phyloP scores from a whole-genome alignment of 92 coral and sea anemone species.

The Porites rus region DNA sequence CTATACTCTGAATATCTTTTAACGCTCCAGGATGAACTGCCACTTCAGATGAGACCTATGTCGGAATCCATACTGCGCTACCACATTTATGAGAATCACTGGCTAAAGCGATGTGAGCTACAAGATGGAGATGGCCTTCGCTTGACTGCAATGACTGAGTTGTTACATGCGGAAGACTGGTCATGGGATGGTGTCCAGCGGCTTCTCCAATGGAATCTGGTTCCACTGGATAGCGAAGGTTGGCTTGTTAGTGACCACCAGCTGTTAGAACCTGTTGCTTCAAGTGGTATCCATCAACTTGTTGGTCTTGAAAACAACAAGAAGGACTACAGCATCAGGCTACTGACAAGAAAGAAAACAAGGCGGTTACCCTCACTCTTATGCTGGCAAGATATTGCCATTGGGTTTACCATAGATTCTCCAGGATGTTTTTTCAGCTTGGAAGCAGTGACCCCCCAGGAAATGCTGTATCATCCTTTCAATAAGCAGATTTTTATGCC shows the following conservation, averaged over 20 bases:
- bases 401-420: slow-evolving; percentile 24
- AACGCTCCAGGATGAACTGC: slow-evolving; percentile 42
- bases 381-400: slow-evolving; percentile 61
- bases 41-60: slow-evolving; percentile 40
- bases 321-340: slow-evolving; percentile 18
- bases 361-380: slow-evolving; percentile 28
- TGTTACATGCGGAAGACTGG: slow-evolving; percentile 37
- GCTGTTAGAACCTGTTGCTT: slow-evolving; percentile 33
- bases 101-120: slow-evolving; percentile 40
- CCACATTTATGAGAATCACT: slow-evolving; percentile 46
- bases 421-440: slow-evolving; percentile 51
- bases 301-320: slow-evolving; percentile 49
- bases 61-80: slow-evolving; percentile 42
- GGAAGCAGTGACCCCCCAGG: slow-evolving; percentile 40
- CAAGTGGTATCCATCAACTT: slow-evolving; percentile 48
- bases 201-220: slow-evolving; percentile 30
- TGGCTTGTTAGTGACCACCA: slow-evolving; percentile 21
- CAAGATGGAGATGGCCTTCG: slow-evolving; percentile 42
- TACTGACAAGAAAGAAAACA: slow-evolving; percentile 1
- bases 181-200: slow-evolving; percentile 51
- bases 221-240: slow-evolving; percentile 40
- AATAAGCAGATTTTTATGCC: slow-evolving; percentile 32
- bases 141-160: slow-evolving; percentile 51
- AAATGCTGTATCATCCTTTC: slow-evolving; percentile 47
- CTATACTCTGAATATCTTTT: slow-evolving; percentile 47